Evolutionary conservation across 2,888 invertebrate genomes (phyloP).

Genomic region (Branchipolynoe longqiensis): DNA sequence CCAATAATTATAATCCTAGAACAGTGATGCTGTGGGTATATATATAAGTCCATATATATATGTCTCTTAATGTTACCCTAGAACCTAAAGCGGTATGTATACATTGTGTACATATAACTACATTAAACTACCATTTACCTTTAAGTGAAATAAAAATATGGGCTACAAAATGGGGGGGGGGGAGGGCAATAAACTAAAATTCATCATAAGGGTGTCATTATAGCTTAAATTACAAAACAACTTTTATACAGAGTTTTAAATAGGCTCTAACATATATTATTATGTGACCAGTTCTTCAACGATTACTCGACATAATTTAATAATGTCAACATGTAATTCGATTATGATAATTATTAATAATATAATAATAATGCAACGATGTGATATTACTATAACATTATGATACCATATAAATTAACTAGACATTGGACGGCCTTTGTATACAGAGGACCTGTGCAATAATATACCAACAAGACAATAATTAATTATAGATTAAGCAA

Average conservation of each 20-base stretch:
- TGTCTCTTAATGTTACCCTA: conserved; percentile 46
- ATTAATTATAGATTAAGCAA: conserved; percentile 30
- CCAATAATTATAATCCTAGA: conserved; percentile 37
- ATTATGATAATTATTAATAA: conserved; percentile 40
- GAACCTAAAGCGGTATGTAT: conserved; percentile 49
- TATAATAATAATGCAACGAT: conserved; percentile 49
- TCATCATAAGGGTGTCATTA: background rate
- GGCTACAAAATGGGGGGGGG: conserved; percentile 28
- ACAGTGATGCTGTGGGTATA: conserved; percentile 10
- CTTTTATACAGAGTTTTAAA: conserved; percentile 55
- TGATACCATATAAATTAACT: conserved; percentile 54
- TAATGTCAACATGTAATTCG: conserved; percentile 52
- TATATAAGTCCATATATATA: conserved; percentile 41
- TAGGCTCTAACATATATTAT: conserved; percentile 50
- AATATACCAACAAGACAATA: conserved; percentile 46
- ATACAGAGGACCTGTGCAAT: conserved; percentile 16
- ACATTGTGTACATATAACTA: conserved; percentile 51
- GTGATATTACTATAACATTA: conserved; percentile 44
- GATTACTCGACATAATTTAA: conserved; percentile 44
- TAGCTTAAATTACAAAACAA: conserved; percentile 55
- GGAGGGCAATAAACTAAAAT: conserved; percentile 11
- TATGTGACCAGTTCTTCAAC: conserved; percentile 52
- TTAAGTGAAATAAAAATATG: conserved; percentile 44
- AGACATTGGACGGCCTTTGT: conserved; percentile 49
- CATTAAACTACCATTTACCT: conserved; percentile 41